Evolutionary conservation across 2,113 vertebrate species (phyloP).

Genomic region (Telmatochromis sp.): DNA sequence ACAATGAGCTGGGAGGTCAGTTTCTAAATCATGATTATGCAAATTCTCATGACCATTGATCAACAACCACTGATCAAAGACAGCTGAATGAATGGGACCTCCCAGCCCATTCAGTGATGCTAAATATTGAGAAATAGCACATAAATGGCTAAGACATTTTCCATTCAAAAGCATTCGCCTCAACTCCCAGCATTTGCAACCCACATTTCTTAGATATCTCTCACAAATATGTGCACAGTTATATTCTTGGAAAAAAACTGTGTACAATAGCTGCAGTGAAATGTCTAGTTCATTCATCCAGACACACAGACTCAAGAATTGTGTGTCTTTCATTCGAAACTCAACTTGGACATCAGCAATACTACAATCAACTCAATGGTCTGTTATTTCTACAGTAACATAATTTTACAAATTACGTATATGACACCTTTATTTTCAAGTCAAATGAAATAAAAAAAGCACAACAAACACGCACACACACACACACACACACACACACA

Average conservation of each 20-base stretch:
- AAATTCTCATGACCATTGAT: background rate
- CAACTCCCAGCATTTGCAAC: background rate
- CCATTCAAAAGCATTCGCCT: fast-evolving
- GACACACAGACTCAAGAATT: background rate
- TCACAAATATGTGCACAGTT: background rate
- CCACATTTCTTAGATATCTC: background rate
- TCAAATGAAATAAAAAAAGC: background rate
- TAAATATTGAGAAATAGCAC: background rate
- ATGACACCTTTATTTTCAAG: background rate
- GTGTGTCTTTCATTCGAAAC: fast-evolving
- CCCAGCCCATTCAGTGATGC: background rate
- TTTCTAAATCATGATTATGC: background rate
- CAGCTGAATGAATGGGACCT: background rate
- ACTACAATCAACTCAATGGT: background rate
- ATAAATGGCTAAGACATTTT: background rate
- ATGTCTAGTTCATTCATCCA: background rate
- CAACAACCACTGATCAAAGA: background rate
- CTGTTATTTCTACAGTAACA: background rate
- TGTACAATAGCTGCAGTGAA: background rate
- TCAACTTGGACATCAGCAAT: background rate
- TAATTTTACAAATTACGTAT: background rate
- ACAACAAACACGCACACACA: background rate
- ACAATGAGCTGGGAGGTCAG: background rate
- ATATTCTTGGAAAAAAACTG: background rate
- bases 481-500: fast-evolving